Percentiles rank a stretch among this genome's conserved stretches.
These are phyloP conservation scores for Macroramphosus scolopax DNA, from an alignment of 2,797 vertebrate species.

Conservation along the genomic window DNA sequence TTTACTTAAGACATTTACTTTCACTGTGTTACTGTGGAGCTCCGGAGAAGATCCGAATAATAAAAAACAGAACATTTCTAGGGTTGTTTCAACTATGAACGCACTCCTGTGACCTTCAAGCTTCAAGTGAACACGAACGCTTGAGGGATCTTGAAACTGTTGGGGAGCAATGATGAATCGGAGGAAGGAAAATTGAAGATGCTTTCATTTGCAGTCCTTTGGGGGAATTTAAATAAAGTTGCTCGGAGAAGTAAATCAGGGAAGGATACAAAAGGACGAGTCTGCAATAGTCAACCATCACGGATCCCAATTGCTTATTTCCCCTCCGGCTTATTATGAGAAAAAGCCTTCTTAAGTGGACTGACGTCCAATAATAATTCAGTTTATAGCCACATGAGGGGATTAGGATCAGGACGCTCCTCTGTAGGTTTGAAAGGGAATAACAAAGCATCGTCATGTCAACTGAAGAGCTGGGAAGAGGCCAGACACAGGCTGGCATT, in stretches of 20 bases:
- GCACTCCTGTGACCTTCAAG: constrained; percentile 42
- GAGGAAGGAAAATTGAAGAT: constrained; percentile 24
- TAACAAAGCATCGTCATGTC: constrained; percentile 42
- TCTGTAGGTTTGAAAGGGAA: constrained; percentile 42
- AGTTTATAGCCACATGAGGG: constrained; percentile 56
- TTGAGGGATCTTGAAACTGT: constrained; percentile 26
- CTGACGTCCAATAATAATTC: constrained; percentile 57
- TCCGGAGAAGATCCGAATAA: no score
- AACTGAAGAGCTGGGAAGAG: constrained; percentile 21
- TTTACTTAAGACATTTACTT: background rate
- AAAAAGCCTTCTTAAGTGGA: constrained; percentile 49
- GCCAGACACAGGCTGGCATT: constrained; percentile 38
- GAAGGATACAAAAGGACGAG: constrained; percentile 51
- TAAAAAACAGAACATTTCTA: background rate
- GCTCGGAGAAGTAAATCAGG: constrained; percentile 10
- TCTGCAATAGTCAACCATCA: constrained; percentile 29
- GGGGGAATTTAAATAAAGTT: constrained; percentile 15
- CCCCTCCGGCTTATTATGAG: constrained; percentile 28
- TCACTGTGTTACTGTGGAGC: background rate
- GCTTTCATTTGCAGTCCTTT: constrained; percentile 24
- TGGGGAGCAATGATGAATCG: constrained; percentile 8
- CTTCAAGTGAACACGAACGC: constrained; percentile 7
- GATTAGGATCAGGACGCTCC: constrained; percentile 47
- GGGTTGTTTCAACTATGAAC: constrained; percentile 16
- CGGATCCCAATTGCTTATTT: constrained; percentile 13